These are phyloP conservation scores for Acanthornis magna DNA, from an alignment of 2,797 vertebrate species.

Conservation along the genomic window DNA sequence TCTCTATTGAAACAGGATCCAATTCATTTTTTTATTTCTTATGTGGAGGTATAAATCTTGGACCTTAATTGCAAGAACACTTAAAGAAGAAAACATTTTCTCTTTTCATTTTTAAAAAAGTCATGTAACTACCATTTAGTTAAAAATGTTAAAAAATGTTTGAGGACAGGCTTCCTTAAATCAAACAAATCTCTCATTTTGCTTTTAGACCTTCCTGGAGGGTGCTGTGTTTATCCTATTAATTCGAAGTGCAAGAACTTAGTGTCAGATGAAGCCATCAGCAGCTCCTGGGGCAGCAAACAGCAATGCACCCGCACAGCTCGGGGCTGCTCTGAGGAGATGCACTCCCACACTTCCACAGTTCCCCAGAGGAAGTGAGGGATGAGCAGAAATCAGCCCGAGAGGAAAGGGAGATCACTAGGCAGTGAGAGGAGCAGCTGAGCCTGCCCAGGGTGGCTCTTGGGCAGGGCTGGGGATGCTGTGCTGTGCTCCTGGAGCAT, in stretches of 20 bases:
- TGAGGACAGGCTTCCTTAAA: background rate
- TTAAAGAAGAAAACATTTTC: background rate
- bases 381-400: background rate
- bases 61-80: background rate
- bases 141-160: background rate
- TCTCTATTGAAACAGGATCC: background rate
- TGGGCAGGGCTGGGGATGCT: background rate
- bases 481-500: background rate
- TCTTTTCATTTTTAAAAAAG: background rate
- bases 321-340: background rate
- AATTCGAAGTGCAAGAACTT: background rate
- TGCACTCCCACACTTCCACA: background rate
- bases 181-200: background rate
- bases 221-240: background rate
- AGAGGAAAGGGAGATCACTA: background rate
- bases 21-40: background rate
- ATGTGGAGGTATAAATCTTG: background rate
- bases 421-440: background rate
- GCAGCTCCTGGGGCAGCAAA: background rate
- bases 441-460: background rate
- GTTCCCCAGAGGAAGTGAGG: background rate
- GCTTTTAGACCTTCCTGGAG: background rate
- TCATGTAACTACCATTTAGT: background rate
- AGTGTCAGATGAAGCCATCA: background rate
- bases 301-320: background rate